Base-by-base conservation (phyloP, 2,797 vertebrate genomes). In the Ctenopoma kingsleyae region DNA sequence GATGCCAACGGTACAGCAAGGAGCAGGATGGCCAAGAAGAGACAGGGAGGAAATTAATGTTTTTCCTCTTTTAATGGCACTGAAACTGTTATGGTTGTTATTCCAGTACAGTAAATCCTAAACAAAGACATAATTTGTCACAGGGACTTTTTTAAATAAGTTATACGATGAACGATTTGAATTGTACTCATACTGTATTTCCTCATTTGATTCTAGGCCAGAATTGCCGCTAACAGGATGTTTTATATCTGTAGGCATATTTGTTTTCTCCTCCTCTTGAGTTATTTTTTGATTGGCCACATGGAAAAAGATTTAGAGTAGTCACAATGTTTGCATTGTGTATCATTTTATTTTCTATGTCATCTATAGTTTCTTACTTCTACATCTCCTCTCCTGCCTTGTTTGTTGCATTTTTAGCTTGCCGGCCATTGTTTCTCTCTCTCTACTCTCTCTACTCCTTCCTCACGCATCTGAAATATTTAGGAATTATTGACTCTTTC, bases 1-100 rank as follows among this genome's bases (percentile, higher is more conserved):
- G 71, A 68, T 27, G 70, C 68, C 77, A 78, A 81, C 82, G 70
- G 84, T 36, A 57, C 58, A 61, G 50, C 23, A 67, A 53, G 60
- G 69, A 53, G 60, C 19, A 38, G 55, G 63, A 80, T 25, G 16
- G 59, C 49, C 43, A 50, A 19, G 63, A 47, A 23, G 49, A 67
- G 69, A 69, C 36, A 1, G 48, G 56, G 41, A 64, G 76, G 62
- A 67, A 70, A 82, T 86, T 57, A 51, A 75, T 86, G 74, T 19
- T 52, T 71, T 61, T 71, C 51, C 44, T 60, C 69, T 56, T 51
- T 73, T 32, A n/a, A 48, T 55, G 53, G 43, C 47, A 49, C 35
- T 16, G 50, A 8, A 23, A 60, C 22, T 5, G 56, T 53, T 58
- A 61, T 2, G 43, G 60, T 25, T 19, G 17, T 27, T 19, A 12